These are phyloP conservation scores for Gastracanthus pulcherrimus DNA, from an alignment of 2,888 invertebrate genomes.

Conservation along the genomic window DNA sequence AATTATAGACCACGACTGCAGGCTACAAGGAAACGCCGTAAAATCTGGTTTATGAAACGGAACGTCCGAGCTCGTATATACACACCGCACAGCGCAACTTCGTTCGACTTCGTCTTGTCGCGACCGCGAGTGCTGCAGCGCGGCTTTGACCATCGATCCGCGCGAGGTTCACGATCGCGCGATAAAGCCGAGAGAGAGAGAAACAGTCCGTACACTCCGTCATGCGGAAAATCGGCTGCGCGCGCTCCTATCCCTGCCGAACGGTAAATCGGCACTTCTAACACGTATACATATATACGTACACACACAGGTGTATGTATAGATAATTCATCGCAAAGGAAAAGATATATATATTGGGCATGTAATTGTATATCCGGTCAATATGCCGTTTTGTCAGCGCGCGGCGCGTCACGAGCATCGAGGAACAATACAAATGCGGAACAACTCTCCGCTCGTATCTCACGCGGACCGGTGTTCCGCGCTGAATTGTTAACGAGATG, in stretches of 20 bases:
- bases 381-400: slow-evolving; percentile 23
- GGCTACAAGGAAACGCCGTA: slow-evolving; percentile 31
- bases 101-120: no score
- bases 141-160: neutral
- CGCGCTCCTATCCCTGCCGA: neutral
- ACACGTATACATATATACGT: neutral
- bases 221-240: slow-evolving; percentile 40
- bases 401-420: neutral
- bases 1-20: slow-evolving; percentile 1
- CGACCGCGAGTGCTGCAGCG: neutral
- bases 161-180: neutral
- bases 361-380: slow-evolving; percentile 34
- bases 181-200: no score
- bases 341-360: no score
- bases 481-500: slow-evolving; percentile 20
- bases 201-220: no score
- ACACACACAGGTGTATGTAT: neutral
- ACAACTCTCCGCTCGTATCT: neutral
- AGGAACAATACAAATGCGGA: slow-evolving; percentile 9
- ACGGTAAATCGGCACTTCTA: slow-evolving; percentile 35
- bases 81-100: no score
- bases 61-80: no score
- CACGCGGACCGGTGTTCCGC: neutral
- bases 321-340: neutral
- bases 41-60: slow-evolving; percentile 43